Conservation (phyloP, 1,140 invertebrate genomes). For the Heliconius hewitsoni region DNA sequence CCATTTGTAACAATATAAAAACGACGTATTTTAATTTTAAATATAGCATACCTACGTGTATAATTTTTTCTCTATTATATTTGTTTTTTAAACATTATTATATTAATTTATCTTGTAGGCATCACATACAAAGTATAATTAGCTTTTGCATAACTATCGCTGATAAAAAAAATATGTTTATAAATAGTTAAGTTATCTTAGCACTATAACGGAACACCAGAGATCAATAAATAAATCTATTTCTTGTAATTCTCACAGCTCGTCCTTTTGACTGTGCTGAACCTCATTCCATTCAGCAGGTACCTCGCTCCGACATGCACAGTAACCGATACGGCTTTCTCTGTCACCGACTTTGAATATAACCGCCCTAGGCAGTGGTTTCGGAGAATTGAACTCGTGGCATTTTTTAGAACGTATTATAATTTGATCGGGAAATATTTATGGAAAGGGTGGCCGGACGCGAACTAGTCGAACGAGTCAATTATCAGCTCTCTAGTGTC, state of each 20-base stretch:
- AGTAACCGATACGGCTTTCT: conserved; percentile 38
- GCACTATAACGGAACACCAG: conserved; percentile 70
- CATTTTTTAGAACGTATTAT: conserved; percentile 79
- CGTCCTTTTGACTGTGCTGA: conserved; percentile 60
- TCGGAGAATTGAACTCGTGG: conserved; percentile 74
- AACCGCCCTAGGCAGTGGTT: conserved; percentile 69
- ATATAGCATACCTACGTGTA: too few species aligned
- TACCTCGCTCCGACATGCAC: conserved; percentile 48
- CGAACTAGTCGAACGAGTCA: conserved; percentile 72
- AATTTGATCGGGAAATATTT: conserved; percentile 81
- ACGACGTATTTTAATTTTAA: too few species aligned
- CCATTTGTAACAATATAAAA: too few species aligned
- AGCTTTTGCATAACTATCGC: not conserved
- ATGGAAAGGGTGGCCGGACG: conserved; percentile 77
- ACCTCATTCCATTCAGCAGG: conserved; percentile 70
- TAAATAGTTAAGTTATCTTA: conserved; percentile 20
- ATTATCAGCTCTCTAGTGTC: conserved; percentile 68
- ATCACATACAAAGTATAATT: not conserved
- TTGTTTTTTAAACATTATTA: too few species aligned
- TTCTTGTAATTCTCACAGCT: conserved; percentile 78
- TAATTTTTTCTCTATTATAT: too few species aligned
- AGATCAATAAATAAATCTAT: conserved; percentile 78
- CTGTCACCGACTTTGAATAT: conserved; percentile 64
- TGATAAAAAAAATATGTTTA: conserved; percentile 9
- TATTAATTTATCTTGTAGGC: too few species aligned